Evolutionary conservation across 2,888 invertebrate genomes (phyloP).

Genomic region (Chrysomela aeneicollis): DNA sequence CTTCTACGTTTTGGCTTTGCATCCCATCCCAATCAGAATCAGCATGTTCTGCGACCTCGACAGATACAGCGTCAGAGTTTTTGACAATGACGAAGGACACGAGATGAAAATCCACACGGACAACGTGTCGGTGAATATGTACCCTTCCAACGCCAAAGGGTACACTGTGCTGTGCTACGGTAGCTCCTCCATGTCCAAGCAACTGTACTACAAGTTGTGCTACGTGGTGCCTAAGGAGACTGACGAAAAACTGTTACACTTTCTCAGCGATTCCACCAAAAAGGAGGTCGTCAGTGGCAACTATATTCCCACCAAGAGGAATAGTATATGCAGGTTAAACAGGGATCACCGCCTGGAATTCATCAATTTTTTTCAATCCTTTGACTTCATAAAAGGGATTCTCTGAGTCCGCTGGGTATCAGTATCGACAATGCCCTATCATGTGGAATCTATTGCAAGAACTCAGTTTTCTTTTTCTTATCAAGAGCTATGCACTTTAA

Average conservation of each 20-base stretch:
- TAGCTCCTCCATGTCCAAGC: constrained; percentile 40
- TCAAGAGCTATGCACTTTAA: no score
- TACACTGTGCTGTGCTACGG: constrained; percentile 57
- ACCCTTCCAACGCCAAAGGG: constrained; percentile 49
- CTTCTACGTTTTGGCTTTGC: constrained; percentile 44
- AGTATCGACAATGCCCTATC: no score
- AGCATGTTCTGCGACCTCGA: constrained; percentile 48
- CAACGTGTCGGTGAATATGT: constrained; percentile 45
- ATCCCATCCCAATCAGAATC: constrained; percentile 45
- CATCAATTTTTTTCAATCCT: no score
- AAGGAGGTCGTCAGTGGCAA: constrained; percentile 28
- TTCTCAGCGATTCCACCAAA: constrained; percentile 18
- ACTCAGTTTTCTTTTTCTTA: no score
- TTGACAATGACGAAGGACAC: constrained; percentile 53
- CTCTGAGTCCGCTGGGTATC: no score
- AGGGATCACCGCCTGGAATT: no score
- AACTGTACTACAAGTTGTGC: constrained; percentile 48
- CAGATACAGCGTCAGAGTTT: constrained; percentile 50
- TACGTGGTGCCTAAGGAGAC: constrained; percentile 32
- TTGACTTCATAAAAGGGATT: no score
- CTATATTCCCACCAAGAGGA: constrained; percentile 41
- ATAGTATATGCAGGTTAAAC: constrained; percentile 37
- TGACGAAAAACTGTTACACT: constrained; percentile 24
- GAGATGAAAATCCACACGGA: constrained; percentile 50
- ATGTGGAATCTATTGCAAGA: no score